A percentile compares a stretch with the other conserved stretches of the same genome.
phyloP scores from a whole-genome alignment of 2,113 vertebrate genomes.

The Apteryx owenii region DNA sequence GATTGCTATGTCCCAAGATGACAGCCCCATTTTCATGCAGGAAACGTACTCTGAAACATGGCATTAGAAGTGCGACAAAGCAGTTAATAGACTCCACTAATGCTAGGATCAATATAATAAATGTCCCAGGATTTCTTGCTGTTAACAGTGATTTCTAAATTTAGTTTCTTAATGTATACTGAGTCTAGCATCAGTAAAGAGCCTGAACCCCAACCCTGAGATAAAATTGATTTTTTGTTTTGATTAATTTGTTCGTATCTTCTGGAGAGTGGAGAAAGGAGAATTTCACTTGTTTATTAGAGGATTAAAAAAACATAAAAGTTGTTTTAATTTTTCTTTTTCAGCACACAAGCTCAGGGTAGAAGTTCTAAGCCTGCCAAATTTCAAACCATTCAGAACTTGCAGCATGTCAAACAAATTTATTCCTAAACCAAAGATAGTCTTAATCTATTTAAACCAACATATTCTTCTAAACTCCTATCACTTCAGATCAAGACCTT shows the following conservation, averaged over 20 bases:
- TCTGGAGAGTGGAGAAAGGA: background rate
- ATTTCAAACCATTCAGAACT: background rate
- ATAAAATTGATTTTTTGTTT: background rate
- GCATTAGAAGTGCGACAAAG: background rate
- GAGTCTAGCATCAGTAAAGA: background rate
- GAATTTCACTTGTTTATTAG: background rate
- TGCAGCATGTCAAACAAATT: background rate
- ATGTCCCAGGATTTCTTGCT: background rate
- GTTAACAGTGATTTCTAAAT: background rate
- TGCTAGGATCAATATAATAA: background rate
- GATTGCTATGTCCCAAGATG: background rate
- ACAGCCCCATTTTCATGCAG: background rate
- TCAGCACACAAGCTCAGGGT: background rate
- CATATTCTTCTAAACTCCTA: background rate
- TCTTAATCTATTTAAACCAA: background rate
- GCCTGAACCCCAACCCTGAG: background rate
- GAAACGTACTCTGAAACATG: background rate
- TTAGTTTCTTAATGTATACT: background rate
- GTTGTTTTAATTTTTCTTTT: rapidly evolving
- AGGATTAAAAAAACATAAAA: background rate
- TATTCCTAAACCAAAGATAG: background rate
- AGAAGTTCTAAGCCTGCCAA: background rate
- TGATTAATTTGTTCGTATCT: background rate
- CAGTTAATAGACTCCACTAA: background rate
- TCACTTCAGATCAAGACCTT: background rate